Evolutionary conservation across 2,888 invertebrate species (phyloP), one percentile per base, ranked within the genome.

Genomic region (Lagria hirta): DNA sequence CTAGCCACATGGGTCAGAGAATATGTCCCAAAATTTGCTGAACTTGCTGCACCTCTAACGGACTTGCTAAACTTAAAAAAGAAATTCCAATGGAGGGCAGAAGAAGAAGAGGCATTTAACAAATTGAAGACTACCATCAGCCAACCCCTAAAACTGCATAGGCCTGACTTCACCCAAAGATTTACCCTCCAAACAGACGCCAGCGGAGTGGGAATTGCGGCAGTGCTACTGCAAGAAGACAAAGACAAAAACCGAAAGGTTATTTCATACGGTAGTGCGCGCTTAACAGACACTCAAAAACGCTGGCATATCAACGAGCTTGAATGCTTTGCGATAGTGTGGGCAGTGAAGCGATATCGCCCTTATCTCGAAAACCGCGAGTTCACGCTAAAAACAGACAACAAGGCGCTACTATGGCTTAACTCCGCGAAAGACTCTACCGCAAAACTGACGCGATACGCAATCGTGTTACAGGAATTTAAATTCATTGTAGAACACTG

Each of bases 1-100:
- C 55, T 24, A 23, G 57, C n/a, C 58, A 52, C 52, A 12, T 60
- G 60, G 49, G 38, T 56, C 4, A 37, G 55, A 1, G 51, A 54
- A n/a, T 61, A 56, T 30, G n/a, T 60, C 1, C 55, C 54, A 1
- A 34, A 47, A n/a, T 50, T 50, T 16, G 48, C 55, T 0, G 45
- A 46, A 4, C 44, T 49, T 4, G 22, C 51, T 1, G 43, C 43
- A 2, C 59, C 59, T 3, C 27, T 60, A 1, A 55, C 52, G 11
- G 43, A 51, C 20, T 42, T 57, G 7, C 27, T 47, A 10, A 21
- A 29, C 14, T 20, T 24, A 10, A 42, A 32, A 8, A 21, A 29
- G n/a, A 7, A 23, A 1, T 52, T 38, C 32, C 20, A 20, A n/a
- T 55, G 53, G 53, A 48, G 26, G 5, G 2, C 27, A 1, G 18